A percentile compares a stretch with the other conserved stretches of the same genome.
Evolutionary conservation across 2,797 vertebrate genomes (phyloP).

Genomic region (Phrynocephalus guinanensis): DNA sequence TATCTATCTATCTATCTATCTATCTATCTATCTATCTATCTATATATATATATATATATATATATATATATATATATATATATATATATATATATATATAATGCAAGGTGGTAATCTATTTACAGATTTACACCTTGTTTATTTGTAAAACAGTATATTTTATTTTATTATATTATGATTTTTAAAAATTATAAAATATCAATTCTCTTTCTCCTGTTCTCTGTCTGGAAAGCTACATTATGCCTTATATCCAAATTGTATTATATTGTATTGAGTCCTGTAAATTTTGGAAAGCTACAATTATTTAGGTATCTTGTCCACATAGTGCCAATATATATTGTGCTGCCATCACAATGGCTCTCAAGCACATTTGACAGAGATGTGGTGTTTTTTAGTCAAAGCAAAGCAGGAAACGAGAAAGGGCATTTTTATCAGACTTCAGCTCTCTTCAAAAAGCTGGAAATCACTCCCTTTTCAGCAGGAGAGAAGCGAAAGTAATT

Average conservation of each 20-base stretch:
- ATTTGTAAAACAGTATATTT: neutral
- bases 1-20: too few species aligned
- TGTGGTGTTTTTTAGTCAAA: conserved; percentile 15
- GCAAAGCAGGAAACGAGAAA: conserved; percentile 12
- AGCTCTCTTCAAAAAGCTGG: conserved; percentile 29
- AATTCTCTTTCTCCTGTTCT: too few species aligned
- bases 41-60: too few species aligned
- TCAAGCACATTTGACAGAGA: conserved; percentile 29
- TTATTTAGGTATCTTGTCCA: conserved; percentile 34
- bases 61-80: too few species aligned
- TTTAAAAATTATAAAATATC: neutral
- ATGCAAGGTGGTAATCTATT: neutral
- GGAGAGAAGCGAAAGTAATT: conserved; percentile 36
- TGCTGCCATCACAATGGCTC: conserved; percentile 20
- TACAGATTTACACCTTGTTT: neutral
- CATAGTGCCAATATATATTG: conserved; percentile 13
- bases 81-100: too few species aligned
- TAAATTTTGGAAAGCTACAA: conserved; percentile 4
- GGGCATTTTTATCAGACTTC: conserved; percentile 24
- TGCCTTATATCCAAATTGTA: neutral
- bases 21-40: too few species aligned
- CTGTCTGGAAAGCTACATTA: neutral
- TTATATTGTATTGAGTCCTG: neutral
- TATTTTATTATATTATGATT: neutral
- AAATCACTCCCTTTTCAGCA: conserved; percentile 24